These are phyloP conservation scores for Drosophila pseudoobscura DNA, from an alignment of 1,140 invertebrate genomes.

Conservation along the genomic window DNA sequence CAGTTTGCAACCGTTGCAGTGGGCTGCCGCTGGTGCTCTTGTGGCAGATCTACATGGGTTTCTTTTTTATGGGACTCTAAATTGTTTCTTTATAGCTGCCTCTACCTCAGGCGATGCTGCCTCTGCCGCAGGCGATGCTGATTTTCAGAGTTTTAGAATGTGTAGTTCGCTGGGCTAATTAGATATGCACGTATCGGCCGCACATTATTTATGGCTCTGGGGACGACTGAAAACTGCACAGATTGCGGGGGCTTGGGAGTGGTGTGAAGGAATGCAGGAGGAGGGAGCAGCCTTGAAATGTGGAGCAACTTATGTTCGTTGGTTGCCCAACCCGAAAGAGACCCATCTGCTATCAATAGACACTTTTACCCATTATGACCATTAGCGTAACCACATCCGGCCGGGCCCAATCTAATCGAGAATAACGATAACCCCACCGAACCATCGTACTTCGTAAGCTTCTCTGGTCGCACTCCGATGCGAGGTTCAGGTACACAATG, in stretches of 20 bases:
- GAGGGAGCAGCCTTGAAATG: too few relatives aligned
- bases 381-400: too few relatives aligned
- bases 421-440: too few relatives aligned
- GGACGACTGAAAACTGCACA: background rate
- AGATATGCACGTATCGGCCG: slow-evolving; percentile 65
- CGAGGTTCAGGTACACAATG: slow-evolving; percentile 29
- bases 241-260: too few relatives aligned
- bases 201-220: slow-evolving; percentile 27
- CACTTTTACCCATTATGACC: too few relatives aligned
- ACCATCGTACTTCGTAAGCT: too few relatives aligned
- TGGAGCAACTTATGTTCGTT: too few relatives aligned
- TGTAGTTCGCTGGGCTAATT: slow-evolving; percentile 55
- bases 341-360: background rate
- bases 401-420: too few relatives aligned
- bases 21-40: background rate
- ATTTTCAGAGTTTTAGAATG: slow-evolving; percentile 58
- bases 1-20: background rate
- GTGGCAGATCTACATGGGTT: slow-evolving; percentile 1
- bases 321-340: background rate
- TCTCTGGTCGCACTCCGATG: background rate
- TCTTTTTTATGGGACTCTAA: slow-evolving; percentile 63
- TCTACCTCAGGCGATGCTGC: slow-evolving; percentile 12
- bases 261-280: too few relatives aligned
- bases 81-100: slow-evolving; percentile 65
- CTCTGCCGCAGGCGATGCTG: background rate